Evolutionary conservation across 2,113 vertebrate species (phyloP), one percentile per base, ranked within the genome.

Genomic region (Xiphorhynchus elegans): DNA sequence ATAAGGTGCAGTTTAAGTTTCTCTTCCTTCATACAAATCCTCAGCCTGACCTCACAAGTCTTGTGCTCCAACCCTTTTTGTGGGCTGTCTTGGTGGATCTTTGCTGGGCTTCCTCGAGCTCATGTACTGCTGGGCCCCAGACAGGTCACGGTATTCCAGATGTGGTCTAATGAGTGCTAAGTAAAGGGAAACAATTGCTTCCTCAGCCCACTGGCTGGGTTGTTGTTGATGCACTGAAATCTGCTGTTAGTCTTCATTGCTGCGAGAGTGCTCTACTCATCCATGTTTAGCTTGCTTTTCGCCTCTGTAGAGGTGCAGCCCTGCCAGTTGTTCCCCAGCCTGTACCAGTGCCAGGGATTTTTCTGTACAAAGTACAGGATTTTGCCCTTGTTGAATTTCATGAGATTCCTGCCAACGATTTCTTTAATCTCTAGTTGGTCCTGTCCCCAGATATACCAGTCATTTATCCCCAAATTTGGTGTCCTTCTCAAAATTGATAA

Each of bases 81-180:
- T 53, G 16, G 20, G 16, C 40, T 6, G 2, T 42, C 58, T 42
- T 73, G 26, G 15, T 64, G 26, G 31, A 39, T 79, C 26, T 56
- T 67, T 80, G 66, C 39, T 55, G 35, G 11, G 1, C 14, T 86
- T 1, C 3, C 44, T 59, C 23, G 39, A 78, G 69, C 76, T 86
- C 17, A 8, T 21, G 13, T 56, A 8, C 13, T 84, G 37, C 46
- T 80, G 49, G 33, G 35, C 44, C 33, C 29, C 39, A 77, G 13
- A 29, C 1, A 0, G 40, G 0, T 63, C 2, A 0, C 11, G 18
- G 3, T 33, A 16, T 81, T 87, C n/a, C 55, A 81, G 29, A 19
- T 91, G 68, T 74, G 46, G 16, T 56, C 37, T 75, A 8, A 31
- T 15, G 20, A 75, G 16, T 62, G 52, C 35, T 10, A 13, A 70